Evolutionary conservation across 2,888 invertebrate species (phyloP), one percentile per base, ranked within the genome.

Genomic region (Lacanobia wlatinum): DNA sequence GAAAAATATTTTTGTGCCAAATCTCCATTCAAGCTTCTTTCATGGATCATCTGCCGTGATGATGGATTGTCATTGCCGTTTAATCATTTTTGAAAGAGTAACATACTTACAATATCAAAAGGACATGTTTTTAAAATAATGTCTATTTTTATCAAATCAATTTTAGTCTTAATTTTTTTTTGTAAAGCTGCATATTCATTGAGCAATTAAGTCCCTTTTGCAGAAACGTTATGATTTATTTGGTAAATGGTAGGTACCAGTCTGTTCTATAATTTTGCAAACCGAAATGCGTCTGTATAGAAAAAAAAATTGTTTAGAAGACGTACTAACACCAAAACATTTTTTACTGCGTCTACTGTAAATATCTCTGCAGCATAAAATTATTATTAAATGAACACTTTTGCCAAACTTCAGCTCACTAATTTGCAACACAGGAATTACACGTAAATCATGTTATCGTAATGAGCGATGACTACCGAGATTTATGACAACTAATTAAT

Each of bases 1-100:
- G 23, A 67, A 62, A 65, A 77, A 60, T 70, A 61, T 77, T 70
- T 72, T 73, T 69, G 87, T 90, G 91, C 91, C 92, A 91, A 91
- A 83, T 90, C 50, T 80, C 70, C 82, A 83, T 74, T 80, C 66
- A 84, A 79, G 58, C 70, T 55, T 74, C 75, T 59, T 14, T 69
- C 66, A 60, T 34, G 43, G 60, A 28, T 67, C 50, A 73, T 78
- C 60, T 60, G 59, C n/a, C 71, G 70, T 73, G 90, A 87, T 89
- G 91, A 92, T 85, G 78, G 87, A 90, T 90, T 87, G 80, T 78
- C 75, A 59, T 68, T 76, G 64, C 12, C 67, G 50, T 63, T 52
- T 72, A 76, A 76, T 70, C 12, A 53, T 77, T 52, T 74, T 62
- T 43, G 1, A 70, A 76, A 75, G 69, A 70, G 16, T 59, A 67